phyloP scores from a whole-genome alignment of 2,113 vertebrate genomes.

The Hippocampus barbouri region DNA sequence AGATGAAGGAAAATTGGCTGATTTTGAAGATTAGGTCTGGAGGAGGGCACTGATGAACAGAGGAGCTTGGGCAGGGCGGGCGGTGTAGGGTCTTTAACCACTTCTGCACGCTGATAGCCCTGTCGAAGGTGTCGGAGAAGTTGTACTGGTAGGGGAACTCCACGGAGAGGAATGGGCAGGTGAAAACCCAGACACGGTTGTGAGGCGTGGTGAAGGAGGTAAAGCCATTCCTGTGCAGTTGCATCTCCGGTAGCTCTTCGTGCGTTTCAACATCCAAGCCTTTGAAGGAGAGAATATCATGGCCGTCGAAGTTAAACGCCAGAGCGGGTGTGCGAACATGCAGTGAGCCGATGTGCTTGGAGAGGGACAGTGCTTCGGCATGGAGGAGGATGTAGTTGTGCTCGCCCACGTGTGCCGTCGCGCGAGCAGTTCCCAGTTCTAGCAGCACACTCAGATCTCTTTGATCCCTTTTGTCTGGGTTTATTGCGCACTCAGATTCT shows the following conservation, averaged over 20 bases:
- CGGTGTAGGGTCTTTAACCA: conserved; percentile 89
- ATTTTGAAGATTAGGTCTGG: conserved; percentile 85
- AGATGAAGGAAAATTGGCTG: conserved; percentile 90
- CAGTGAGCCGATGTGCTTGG: conserved; percentile 66
- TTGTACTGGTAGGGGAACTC: conserved; percentile 96
- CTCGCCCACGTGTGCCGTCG: conserved; percentile 81
- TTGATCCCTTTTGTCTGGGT: background rate
- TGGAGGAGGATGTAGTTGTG: conserved; percentile 81
- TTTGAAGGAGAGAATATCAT: conserved; percentile 86
- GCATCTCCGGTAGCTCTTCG: conserved; percentile 78
- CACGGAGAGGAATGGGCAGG: conserved; percentile 75
- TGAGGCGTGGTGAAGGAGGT: conserved; percentile 75
- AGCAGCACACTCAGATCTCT: conserved; percentile 69
- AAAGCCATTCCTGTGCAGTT: conserved; percentile 79
- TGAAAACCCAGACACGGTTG: conserved; percentile 84
- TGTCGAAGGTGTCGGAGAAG: conserved; percentile 88
- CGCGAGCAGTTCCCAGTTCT: conserved; percentile 76
- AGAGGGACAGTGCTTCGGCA: conserved; percentile 73
- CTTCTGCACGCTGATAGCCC: conserved; percentile 87
- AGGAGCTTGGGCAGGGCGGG: background rate
- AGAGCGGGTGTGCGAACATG: conserved; percentile 77
- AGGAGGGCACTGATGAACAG: conserved; percentile 58
- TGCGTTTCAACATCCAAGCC: conserved; percentile 78
- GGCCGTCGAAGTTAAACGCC: conserved; percentile 84
- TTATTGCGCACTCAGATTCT: conserved; percentile 9